phyloP scores from a whole-genome alignment of 2,797 vertebrate species.

The Pangasius larnaudii region DNA sequence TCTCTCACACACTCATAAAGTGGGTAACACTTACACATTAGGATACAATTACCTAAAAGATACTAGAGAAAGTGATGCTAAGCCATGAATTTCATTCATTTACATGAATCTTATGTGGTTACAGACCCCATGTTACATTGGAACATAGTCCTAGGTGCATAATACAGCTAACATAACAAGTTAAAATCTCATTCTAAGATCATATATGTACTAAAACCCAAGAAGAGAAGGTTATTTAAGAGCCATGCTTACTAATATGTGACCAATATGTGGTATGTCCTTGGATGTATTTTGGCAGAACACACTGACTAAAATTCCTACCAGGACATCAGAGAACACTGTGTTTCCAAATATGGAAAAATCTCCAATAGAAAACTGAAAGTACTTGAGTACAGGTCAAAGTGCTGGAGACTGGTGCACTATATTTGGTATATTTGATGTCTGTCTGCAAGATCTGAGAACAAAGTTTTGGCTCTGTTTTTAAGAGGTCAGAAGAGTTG shows the following conservation, averaged over 20 bases:
- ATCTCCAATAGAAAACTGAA: neutral
- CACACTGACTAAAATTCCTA: neutral
- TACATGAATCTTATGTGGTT: neutral
- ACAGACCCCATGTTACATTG: neutral
- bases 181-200: neutral
- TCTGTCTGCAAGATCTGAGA: neutral
- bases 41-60: neutral
- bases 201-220: neutral
- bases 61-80: neutral
- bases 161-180: neutral
- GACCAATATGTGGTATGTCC: neutral
- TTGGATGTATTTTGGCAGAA: conserved; percentile 2
- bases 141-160: neutral
- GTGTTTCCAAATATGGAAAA: neutral
- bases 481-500: conserved; percentile 16
- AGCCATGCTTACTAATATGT: neutral
- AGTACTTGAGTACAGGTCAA: neutral
- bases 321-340: neutral
- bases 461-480: neutral
- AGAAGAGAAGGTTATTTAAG: neutral
- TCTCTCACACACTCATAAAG: neutral
- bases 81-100: neutral
- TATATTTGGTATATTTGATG: conserved; percentile 16
- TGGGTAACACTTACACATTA: neutral
- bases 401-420: neutral